phyloP scores from a whole-genome alignment of 2,888 invertebrate species.

The Ctenicera cuprea region DNA sequence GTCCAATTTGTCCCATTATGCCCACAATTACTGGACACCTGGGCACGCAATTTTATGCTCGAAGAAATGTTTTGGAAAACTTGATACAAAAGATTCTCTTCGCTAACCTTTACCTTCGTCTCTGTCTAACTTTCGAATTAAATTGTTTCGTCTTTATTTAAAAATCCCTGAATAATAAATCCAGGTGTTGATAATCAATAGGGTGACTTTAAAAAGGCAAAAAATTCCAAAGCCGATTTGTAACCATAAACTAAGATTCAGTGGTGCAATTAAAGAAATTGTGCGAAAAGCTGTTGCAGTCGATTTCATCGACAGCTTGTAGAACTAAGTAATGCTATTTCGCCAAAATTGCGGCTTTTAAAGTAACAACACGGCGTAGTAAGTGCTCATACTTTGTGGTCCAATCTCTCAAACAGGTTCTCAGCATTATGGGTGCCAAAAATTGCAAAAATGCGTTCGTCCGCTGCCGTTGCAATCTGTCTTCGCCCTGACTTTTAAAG shows the following conservation, averaged over 20 bases:
- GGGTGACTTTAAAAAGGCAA: constrained; percentile 27
- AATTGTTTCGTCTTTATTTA: neutral
- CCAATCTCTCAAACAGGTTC: constrained; percentile 61
- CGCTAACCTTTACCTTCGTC: neutral
- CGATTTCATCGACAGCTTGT: constrained; percentile 44
- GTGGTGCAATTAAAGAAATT: neutral
- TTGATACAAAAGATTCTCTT: constrained; percentile 41
- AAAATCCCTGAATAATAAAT: constrained; percentile 24
- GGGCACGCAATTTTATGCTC: constrained; percentile 63
- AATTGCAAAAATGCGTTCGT: constrained; percentile 62
- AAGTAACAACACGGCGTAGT: constrained; percentile 59
- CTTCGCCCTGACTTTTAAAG: constrained; percentile 62
- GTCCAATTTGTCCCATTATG: constrained; percentile 69
- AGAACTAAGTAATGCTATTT: constrained; percentile 57
- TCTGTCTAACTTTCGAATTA: constrained; percentile 6
- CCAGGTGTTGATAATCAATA: constrained; percentile 41
- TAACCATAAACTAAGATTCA: neutral
- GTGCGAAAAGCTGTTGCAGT: constrained; percentile 6
- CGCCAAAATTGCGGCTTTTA: constrained; percentile 63
- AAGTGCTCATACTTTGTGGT: constrained; percentile 54
- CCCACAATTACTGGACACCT: constrained; percentile 67
- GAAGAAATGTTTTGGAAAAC: constrained; percentile 56
- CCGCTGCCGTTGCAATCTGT: constrained; percentile 60
- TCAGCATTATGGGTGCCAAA: constrained; percentile 57
- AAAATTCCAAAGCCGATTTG: neutral